These are phyloP conservation scores for Enteromius trimaculatus DNA, from an alignment of 2,797 vertebrate species.

Conservation along the genomic window DNA sequence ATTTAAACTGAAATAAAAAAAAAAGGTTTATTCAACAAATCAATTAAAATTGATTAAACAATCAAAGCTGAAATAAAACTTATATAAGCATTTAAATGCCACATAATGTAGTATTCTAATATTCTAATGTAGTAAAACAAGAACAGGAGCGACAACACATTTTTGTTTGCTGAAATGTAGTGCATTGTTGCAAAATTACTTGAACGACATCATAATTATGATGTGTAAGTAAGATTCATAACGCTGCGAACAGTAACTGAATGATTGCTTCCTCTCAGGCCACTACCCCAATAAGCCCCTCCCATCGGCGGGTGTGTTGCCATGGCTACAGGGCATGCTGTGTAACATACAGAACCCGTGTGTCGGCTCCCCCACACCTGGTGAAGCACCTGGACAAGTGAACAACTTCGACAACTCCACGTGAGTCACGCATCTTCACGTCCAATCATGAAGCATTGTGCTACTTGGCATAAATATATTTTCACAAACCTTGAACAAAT, in stretches of 20 bases:
- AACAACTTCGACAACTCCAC: conserved; percentile 96
- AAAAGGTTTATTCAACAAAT: too few species aligned
- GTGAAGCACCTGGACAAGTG: conserved; percentile 91
- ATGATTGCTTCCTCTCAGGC: conserved; percentile 71
- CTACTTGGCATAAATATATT: not conserved
- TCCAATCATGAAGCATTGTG: not conserved
- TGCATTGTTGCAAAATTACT: not conserved
- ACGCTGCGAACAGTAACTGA: not conserved
- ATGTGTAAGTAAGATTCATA: not conserved
- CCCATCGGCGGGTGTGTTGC: conserved; percentile 94
- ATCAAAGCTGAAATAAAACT: too few species aligned
- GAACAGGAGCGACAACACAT: not conserved
- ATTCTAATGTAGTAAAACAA: too few species aligned
- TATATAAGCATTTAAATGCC: not conserved
- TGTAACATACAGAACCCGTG: conserved; percentile 96
- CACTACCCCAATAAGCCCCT: conserved; percentile 98
- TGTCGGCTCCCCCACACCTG: conserved; percentile 86
- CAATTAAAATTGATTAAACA: too few species aligned
- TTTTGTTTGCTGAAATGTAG: not conserved
- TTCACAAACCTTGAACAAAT: not conserved
- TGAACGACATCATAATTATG: not conserved
- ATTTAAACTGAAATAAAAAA: too few species aligned
- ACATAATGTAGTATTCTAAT: not conserved
- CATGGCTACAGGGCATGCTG: conserved; percentile 95
- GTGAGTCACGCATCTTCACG: conserved; percentile 74